Evolutionary conservation across 2,888 invertebrate species (phyloP).

Genomic region (Clusia tigrina): DNA sequence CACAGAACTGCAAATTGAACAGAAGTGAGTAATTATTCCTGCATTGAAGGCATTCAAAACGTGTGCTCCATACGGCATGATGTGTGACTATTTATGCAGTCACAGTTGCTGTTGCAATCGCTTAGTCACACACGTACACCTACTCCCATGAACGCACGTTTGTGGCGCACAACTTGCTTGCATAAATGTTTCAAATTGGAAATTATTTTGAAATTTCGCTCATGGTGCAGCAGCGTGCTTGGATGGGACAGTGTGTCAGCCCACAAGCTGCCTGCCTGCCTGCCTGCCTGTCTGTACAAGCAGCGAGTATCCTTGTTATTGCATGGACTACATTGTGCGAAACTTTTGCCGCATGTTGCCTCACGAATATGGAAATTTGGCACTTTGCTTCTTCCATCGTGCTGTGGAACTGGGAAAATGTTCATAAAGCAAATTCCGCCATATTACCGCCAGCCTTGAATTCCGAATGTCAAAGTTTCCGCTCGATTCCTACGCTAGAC

Average conservation of each 20-base stretch:
- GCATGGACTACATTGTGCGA: background rate
- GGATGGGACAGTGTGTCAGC: background rate
- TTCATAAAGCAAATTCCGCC: conserved; percentile 56
- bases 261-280: background rate
- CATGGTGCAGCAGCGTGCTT: background rate
- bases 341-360: background rate
- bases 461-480: conserved; percentile 43
- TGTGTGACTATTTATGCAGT: background rate
- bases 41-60: background rate
- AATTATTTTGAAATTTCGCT: background rate
- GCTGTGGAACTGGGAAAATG: conserved; percentile 46
- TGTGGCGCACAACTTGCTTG: background rate
- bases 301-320: background rate
- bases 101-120: background rate
- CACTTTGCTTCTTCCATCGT: background rate
- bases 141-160: background rate
- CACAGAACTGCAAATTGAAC: conserved; percentile 6
- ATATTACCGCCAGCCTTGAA: conserved; percentile 17
- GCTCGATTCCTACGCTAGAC: conserved; percentile 50
- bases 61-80: background rate
- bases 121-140: background rate
- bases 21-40: conserved; percentile 4
- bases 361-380: no score
- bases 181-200: conserved; percentile 6
- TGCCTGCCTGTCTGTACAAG: background rate